Percentiles rank a stretch among this genome's conserved stretches.
These are phyloP conservation scores for Progne subis DNA, from an alignment of 2,113 vertebrate genomes.

Conservation along the genomic window DNA sequence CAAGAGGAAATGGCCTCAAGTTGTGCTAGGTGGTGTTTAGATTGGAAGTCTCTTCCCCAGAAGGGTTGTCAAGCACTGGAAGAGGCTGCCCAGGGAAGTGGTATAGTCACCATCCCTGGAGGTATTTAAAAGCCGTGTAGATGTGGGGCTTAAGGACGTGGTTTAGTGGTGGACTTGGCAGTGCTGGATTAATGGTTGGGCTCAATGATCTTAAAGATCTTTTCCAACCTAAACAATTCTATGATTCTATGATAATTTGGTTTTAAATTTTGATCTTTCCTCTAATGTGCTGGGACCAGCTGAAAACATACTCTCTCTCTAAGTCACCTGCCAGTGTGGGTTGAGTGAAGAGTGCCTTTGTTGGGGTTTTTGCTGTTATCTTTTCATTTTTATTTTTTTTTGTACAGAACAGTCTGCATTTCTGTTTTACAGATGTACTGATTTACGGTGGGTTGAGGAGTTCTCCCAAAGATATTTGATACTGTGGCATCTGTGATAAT, in stretches of 20 bases:
- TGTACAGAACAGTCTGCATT: neutral
- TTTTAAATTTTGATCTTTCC: neutral
- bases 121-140: neutral
- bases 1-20: neutral
- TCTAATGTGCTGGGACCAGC: neutral
- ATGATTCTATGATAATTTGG: neutral
- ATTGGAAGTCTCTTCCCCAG: neutral
- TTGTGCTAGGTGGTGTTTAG: neutral
- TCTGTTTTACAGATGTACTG: neutral
- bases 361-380: neutral
- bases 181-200: neutral
- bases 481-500: neutral
- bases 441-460: neutral
- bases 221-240: neutral
- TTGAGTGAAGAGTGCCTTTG: neutral
- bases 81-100: neutral
- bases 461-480: neutral
- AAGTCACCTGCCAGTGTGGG: neutral
- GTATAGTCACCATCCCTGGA: neutral
- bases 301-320: neutral
- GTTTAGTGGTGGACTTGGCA: neutral
- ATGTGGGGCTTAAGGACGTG: neutral
- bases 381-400: neutral
- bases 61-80: neutral
- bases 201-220: neutral